Base-by-base conservation (phyloP, 2,888 invertebrate species). In the Lasioglossum oenotherae region DNA sequence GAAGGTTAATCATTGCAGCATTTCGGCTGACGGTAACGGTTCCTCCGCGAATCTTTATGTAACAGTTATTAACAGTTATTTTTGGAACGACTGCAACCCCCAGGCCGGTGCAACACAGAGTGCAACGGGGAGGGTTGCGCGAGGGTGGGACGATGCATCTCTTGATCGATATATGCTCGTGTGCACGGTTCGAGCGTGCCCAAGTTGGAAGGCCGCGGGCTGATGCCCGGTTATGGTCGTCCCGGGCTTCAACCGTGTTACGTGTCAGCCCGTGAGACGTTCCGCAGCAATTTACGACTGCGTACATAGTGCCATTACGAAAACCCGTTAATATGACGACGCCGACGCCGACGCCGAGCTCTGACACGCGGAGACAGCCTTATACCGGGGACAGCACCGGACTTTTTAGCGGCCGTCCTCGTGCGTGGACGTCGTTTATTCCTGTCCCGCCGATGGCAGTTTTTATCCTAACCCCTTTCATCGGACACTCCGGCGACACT, bases 111-210 rank as follows among this genome's bases (percentile, higher is more conserved):
- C 27, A 31, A 35, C 27, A 44, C 14, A 19, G 72, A 60, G 72
- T 35, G 81, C 44, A 49, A 60, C 27, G 60, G 38, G 27, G 0
- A 41, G 23, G 49, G n/a, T 49, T 44, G 27, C 8, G 12, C 19
- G 23, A 16, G 27, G 44, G 53, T 79, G 53, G 88, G 88, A 89
- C 85, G 92, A 89, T 92, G 92, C 92, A 93, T 92, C 91, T 92
- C 91, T 91, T 92, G 92, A 93, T 93, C 93, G 93, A 93, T 92
- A 92, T 91, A 92, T 89, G 92, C 81, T 69, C 49, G 82, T 74
- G 85, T 73, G 82, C 76, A 71, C 71, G 85, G 82, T 84, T 90
- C 85, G 88, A 92, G 90, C 88, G 89, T 87, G 88, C 88, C 88
- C 91, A 87, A 90, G 88, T 86, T 88, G 89, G 87, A 89, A 89